Conservation (phyloP, 2,797 vertebrate species). For the Spinus olivaceus region DNA sequence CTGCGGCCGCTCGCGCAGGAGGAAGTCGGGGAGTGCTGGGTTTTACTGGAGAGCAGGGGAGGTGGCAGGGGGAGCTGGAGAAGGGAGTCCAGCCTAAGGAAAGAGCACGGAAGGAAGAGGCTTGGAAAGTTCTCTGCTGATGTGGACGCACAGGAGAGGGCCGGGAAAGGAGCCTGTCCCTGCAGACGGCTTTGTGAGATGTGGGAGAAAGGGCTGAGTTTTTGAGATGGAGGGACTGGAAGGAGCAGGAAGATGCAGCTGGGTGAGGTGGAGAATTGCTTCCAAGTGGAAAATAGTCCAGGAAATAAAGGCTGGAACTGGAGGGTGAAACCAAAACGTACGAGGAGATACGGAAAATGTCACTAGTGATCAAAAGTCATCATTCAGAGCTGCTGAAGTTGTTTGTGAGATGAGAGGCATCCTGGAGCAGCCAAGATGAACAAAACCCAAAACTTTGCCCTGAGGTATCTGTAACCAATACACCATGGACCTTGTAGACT, state of each 20-base stretch:
- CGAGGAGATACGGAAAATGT: not conserved
- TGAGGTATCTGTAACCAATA: not conserved
- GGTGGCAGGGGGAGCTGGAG: not conserved
- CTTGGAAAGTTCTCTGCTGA: not conserved
- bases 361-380: not conserved
- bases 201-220: not conserved
- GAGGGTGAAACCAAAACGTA: not conserved
- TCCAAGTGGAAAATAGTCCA: not conserved
- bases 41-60: not conserved
- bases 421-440: not conserved
- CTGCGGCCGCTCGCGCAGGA: not conserved
- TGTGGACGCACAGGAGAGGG: not conserved
- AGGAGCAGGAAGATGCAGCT: not conserved
- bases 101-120: constrained; percentile 60
- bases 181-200: rapidly evolving
- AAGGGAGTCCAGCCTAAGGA: constrained; percentile 5
- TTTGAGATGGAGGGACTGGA: not conserved
- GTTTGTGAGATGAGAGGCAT: not conserved
- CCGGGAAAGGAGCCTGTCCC: not conserved
- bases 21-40: not conserved
- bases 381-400: not conserved
- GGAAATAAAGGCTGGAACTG: not conserved
- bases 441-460: not conserved
- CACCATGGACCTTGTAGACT: not conserved
- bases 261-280: not conserved